phyloP scores from a whole-genome alignment of 2,888 invertebrate species.

The Strigamia transsilvanica region DNA sequence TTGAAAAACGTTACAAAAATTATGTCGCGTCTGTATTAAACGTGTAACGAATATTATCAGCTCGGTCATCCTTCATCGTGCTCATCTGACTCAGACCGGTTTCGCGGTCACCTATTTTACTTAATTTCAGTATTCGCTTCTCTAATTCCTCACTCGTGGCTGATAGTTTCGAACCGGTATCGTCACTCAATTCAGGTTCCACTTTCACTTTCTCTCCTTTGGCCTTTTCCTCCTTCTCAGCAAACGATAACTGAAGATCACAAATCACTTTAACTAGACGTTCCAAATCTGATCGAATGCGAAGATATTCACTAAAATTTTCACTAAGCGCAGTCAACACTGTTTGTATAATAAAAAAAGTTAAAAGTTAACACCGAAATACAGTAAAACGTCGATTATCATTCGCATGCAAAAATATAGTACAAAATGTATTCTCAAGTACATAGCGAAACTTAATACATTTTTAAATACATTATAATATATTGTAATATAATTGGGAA shows the following conservation, averaged over 20 bases:
- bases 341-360: neutral
- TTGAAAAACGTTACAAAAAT: too few species aligned
- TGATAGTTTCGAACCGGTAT: neutral
- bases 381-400: too few species aligned
- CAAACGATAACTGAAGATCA: neutral
- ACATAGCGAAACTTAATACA: too few species aligned
- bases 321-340: constrained; percentile 1
- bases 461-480: too few species aligned
- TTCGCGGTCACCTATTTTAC: neutral
- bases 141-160: neutral
- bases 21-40: too few species aligned
- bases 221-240: neutral
- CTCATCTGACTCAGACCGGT: neutral
- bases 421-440: too few species aligned
- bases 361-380: too few species aligned
- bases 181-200: neutral
- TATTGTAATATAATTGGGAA: too few species aligned
- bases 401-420: too few species aligned
- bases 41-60: neutral
- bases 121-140: neutral
- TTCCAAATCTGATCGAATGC: neutral
- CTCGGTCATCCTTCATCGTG: neutral
- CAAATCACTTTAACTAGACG: constrained; percentile 5
- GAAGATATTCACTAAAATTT: constrained; percentile 4
- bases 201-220: neutral